Evolutionary conservation across 2,113 vertebrate genomes (phyloP).

Genomic region (Aspiorhynchus laticeps): DNA sequence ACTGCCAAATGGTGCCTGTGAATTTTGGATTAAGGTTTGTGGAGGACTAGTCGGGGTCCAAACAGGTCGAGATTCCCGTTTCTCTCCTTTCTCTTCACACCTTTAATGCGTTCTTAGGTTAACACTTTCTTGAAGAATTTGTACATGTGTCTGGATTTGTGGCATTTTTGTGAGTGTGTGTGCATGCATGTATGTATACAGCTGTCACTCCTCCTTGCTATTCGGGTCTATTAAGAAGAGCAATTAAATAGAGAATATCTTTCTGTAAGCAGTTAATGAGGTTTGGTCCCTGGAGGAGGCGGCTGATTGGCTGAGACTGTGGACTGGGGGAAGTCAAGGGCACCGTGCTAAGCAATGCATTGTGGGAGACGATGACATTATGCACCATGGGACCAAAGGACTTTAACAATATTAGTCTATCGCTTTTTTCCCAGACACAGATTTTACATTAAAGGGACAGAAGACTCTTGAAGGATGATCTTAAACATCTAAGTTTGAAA

Average conservation of each 20-base stretch:
- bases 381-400: constrained; percentile 46
- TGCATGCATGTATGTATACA: constrained; percentile 63
- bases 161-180: constrained; percentile 45
- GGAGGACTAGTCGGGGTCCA: constrained; percentile 9
- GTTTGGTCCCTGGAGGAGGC: constrained; percentile 58
- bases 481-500: not conserved
- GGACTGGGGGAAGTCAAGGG: constrained; percentile 58
- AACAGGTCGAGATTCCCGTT: not conserved
- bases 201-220: constrained; percentile 66
- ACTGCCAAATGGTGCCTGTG: constrained; percentile 38
- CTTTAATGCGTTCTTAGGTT: not conserved
- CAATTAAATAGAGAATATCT: constrained; percentile 61
- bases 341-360: constrained; percentile 55
- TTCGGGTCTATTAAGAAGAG: constrained; percentile 55
- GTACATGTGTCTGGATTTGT: constrained; percentile 33
- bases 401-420: constrained; percentile 26
- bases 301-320: constrained; percentile 57
- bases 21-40: constrained; percentile 26
- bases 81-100: not conserved
- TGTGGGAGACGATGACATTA: constrained; percentile 56
- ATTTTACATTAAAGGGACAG: not conserved
- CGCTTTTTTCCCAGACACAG: constrained; percentile 39
- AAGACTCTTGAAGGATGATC: not conserved
- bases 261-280: constrained; percentile 62
- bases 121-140: not conserved